phyloP scores from a whole-genome alignment of 2,113 vertebrate species.

The Melanerpes formicivorus region DNA sequence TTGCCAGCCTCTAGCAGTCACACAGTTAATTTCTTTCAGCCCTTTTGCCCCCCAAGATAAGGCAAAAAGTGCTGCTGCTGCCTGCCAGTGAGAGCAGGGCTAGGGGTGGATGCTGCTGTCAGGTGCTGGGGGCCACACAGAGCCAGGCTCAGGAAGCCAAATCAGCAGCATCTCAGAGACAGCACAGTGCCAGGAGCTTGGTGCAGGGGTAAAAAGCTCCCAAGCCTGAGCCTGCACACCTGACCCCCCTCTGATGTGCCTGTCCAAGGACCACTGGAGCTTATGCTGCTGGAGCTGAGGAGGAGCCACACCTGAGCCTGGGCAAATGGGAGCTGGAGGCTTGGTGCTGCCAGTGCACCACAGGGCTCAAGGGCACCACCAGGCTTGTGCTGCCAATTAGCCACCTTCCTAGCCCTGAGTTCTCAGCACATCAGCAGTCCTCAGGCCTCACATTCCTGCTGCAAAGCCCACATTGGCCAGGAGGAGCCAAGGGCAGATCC shows the following conservation, averaged over 20 bases:
- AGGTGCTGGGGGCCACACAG: neutral
- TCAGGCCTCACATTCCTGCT: neutral
- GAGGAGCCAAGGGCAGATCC: neutral
- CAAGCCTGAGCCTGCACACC: neutral
- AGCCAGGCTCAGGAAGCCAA: neutral
- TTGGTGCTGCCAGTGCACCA: neutral
- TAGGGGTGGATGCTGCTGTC: neutral
- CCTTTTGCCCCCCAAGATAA: neutral
- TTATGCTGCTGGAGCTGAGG: neutral
- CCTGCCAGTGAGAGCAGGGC: neutral
- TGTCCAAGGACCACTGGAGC: neutral
- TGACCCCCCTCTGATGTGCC: neutral
- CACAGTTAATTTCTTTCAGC: neutral
- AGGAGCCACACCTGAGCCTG: neutral
- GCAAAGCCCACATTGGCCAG: neutral
- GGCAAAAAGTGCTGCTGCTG: fast-evolving
- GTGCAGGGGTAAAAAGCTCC: neutral
- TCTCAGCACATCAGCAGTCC: neutral
- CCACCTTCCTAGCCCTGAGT: neutral
- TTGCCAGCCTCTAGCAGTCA: neutral
- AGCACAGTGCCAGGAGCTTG: neutral
- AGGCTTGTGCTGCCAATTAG: neutral
- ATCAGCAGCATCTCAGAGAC: too few species aligned
- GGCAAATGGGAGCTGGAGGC: neutral
- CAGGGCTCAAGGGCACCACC: neutral